These are phyloP conservation scores for Drosophila sturtevanti DNA, from an alignment of 1,140 invertebrate species.

Conservation along the genomic window DNA sequence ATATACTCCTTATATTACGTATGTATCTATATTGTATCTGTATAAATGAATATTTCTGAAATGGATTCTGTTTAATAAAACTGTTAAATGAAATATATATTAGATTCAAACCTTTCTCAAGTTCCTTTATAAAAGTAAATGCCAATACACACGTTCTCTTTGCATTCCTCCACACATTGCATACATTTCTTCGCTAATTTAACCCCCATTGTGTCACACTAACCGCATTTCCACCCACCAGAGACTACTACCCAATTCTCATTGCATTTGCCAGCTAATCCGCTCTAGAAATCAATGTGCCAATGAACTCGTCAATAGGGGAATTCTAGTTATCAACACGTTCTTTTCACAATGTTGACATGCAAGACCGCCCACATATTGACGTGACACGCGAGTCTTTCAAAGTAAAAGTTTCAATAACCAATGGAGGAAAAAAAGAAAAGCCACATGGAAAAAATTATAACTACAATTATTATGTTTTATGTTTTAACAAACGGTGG, in stretches of 20 bases:
- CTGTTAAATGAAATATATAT: too few relatives aligned
- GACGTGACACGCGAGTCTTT: constrained; percentile 44
- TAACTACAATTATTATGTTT: constrained; percentile 68
- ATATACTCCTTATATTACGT: too few relatives aligned
- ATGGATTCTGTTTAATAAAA: too few relatives aligned
- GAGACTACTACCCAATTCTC: neutral
- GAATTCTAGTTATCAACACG: constrained; percentile 65
- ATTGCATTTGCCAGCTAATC: constrained; percentile 22
- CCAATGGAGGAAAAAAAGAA: constrained; percentile 5
- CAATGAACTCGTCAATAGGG: constrained; percentile 70
- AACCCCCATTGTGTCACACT: constrained; percentile 21
- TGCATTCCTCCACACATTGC: neutral
- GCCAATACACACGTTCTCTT: neutral
- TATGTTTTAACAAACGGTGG: constrained; percentile 12
- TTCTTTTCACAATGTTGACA: constrained; percentile 32
- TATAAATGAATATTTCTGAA: too few relatives aligned
- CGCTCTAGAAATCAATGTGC: constrained; percentile 58
- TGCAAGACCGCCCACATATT: constrained; percentile 25
- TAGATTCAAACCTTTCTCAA: too few relatives aligned
- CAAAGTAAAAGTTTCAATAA: constrained; percentile 26
- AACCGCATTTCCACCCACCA: constrained; percentile 28
- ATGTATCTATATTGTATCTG: too few relatives aligned
- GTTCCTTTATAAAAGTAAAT: neutral
- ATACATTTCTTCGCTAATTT: neutral
- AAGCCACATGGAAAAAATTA: constrained; percentile 50